Percentiles rank a stretch among this genome's conserved stretches.
Conservation (phyloP, 2,888 invertebrate species). For the Zelleria hepariella region DNA sequence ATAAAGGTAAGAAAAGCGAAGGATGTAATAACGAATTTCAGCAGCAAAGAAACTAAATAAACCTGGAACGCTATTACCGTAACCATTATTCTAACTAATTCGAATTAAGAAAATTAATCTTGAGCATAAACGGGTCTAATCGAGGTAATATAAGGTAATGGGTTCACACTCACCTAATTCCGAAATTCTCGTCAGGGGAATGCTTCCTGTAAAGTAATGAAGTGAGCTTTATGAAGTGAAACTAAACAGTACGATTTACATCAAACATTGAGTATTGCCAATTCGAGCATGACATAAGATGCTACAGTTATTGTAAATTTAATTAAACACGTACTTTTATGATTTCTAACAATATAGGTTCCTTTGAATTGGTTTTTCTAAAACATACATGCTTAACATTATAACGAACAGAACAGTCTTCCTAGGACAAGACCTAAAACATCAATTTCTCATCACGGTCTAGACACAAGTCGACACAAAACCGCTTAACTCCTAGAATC, state of each 20-base stretch:
- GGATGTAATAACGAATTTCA: too few species aligned
- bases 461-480: background rate
- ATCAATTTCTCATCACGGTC: background rate
- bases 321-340: too few species aligned
- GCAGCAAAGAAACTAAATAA: background rate
- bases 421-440: background rate
- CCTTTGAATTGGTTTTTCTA: background rate
- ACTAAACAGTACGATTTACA: background rate
- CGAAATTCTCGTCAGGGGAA: constrained; percentile 72
- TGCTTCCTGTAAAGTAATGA: constrained; percentile 57
- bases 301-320: background rate
- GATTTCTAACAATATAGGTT: background rate
- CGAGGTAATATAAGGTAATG: background rate
- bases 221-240: background rate
- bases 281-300: background rate
- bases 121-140: background rate
- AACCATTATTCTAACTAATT: background rate
- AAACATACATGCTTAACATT: background rate
- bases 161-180: constrained; percentile 56
- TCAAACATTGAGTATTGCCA: background rate
- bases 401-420: background rate
- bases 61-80: background rate
- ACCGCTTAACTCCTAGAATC: background rate
- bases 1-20: background rate
- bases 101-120: background rate